A percentile compares a stretch with the other conserved stretches of the same genome.
These are phyloP conservation scores for Trichosurus vulpecula DNA, from an alignment of 2,797 vertebrate species.

Conservation along the genomic window DNA sequence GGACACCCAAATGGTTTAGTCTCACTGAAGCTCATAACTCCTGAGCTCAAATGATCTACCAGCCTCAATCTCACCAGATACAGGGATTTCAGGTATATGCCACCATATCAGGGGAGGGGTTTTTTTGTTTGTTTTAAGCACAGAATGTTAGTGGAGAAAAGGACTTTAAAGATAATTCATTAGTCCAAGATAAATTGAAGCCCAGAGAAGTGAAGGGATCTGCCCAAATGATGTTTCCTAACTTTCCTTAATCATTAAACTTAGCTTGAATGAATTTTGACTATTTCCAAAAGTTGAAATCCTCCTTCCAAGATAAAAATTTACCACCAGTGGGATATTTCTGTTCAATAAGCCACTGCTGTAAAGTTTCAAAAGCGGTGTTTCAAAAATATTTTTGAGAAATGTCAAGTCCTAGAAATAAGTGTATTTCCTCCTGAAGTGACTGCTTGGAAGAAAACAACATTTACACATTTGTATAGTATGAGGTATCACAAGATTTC, in stretches of 20 bases:
- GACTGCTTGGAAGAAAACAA: not conserved
- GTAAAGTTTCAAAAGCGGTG: not conserved
- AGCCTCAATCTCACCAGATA: not conserved
- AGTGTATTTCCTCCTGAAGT: not conserved
- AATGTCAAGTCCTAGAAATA: not conserved
- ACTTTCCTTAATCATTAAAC: not conserved
- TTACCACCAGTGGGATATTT: not conserved
- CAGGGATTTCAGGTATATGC: not conserved
- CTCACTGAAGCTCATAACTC: not conserved
- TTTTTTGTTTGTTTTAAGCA: not conserved
- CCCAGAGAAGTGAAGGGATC: not conserved
- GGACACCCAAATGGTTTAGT: not conserved
- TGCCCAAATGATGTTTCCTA: not conserved
- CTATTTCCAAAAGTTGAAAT: constrained; percentile 28
- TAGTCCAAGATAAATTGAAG: not conserved
- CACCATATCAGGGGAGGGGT: not conserved
- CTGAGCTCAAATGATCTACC: not conserved
- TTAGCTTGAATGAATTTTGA: not conserved
- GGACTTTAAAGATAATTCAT: not conserved
- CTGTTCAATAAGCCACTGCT: not conserved
- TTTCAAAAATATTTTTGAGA: not conserved
- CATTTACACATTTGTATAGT: not conserved
- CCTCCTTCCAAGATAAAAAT: not conserved
- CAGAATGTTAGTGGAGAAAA: not conserved
- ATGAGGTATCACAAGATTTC: not conserved